Percentiles rank a stretch among this genome's conserved stretches.
Conservation (phyloP, 2,888 invertebrate species). For the Mythimna lalbum region DNA sequence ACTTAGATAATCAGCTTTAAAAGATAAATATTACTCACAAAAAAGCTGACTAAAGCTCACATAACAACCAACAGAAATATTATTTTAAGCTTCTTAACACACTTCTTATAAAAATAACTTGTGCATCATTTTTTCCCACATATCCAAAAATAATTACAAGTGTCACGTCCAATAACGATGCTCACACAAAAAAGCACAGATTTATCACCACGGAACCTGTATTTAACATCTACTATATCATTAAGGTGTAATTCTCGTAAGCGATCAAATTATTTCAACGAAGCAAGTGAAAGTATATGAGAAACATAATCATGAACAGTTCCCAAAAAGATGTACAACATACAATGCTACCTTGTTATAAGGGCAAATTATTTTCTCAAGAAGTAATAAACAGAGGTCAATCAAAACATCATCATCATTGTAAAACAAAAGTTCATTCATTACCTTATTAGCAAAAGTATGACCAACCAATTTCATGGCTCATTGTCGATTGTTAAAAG, state of each 20-base stretch:
- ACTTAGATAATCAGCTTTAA: background rate
- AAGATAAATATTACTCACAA: background rate
- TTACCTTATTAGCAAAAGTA: slow-evolving; percentile 45
- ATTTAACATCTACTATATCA: slow-evolving; percentile 56
- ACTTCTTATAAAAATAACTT: slow-evolving; percentile 41
- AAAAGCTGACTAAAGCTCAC: slow-evolving; percentile 5
- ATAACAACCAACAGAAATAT: slow-evolving; percentile 13
- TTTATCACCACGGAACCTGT: slow-evolving; percentile 54
- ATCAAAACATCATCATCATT: slow-evolving; percentile 56
- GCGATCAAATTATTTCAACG: slow-evolving; percentile 70
- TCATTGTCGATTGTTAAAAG: slow-evolving; percentile 41
- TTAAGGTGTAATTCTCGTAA: slow-evolving; percentile 65
- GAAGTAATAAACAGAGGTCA: slow-evolving; percentile 13
- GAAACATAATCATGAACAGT: slow-evolving; percentile 56
- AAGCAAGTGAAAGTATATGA: slow-evolving; percentile 75
- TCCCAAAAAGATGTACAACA: slow-evolving; percentile 49
- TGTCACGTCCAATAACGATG: slow-evolving; percentile 42
- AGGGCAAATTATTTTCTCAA: slow-evolving; percentile 53
- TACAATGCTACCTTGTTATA: slow-evolving; percentile 54
- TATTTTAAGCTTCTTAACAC: slow-evolving; percentile 44
- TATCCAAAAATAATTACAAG: slow-evolving; percentile 53
- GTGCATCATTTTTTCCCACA: slow-evolving; percentile 40
- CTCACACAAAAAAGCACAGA: slow-evolving; percentile 39
- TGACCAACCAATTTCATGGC: slow-evolving; percentile 46
- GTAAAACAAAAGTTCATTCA: slow-evolving; percentile 41